Percentiles rank a stretch among this genome's conserved stretches.
phyloP scores from a whole-genome alignment of 1,140 invertebrate genomes.

The Halyomorpha halys region DNA sequence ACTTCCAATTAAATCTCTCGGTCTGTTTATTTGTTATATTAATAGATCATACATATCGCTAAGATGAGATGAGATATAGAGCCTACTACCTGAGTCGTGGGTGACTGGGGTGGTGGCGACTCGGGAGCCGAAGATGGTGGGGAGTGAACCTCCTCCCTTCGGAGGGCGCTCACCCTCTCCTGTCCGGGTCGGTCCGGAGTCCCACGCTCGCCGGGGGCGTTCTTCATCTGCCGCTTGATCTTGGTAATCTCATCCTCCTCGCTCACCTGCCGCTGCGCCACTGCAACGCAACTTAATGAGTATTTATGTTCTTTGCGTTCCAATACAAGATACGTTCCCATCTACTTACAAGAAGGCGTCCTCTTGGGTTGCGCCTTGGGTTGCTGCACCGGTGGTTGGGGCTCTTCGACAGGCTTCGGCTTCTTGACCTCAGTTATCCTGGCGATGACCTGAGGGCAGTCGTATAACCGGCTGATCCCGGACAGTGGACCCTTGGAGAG shows the following conservation, averaged over 20 bases:
- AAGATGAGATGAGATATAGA: too few relatives aligned
- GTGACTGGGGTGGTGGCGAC: constrained; percentile 1
- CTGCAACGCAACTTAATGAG: constrained; percentile 6
- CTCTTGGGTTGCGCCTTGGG: constrained; percentile 28
- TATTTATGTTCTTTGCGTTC: too few relatives aligned
- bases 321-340: too few relatives aligned
- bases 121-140: constrained; percentile 26
- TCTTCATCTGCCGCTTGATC: constrained; percentile 80
- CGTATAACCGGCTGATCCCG: constrained; percentile 78
- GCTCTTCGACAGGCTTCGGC: constrained; percentile 48
- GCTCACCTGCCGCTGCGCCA: constrained; percentile 52
- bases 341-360: background rate
- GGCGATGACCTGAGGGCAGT: constrained; percentile 80
- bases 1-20: too few relatives aligned
- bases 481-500: constrained; percentile 73
- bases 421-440: constrained; percentile 62
- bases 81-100: background rate
- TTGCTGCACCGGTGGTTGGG: constrained; percentile 35
- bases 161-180: constrained; percentile 39
- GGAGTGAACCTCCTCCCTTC: constrained; percentile 33
- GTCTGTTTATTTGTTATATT: too few relatives aligned
- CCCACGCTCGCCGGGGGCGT: constrained; percentile 42
- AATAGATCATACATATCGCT: too few relatives aligned
- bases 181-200: constrained; percentile 44
- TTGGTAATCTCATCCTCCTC: constrained; percentile 83